phyloP scores from a whole-genome alignment of 2,888 invertebrate species.

The Drosophila pegasa region DNA sequence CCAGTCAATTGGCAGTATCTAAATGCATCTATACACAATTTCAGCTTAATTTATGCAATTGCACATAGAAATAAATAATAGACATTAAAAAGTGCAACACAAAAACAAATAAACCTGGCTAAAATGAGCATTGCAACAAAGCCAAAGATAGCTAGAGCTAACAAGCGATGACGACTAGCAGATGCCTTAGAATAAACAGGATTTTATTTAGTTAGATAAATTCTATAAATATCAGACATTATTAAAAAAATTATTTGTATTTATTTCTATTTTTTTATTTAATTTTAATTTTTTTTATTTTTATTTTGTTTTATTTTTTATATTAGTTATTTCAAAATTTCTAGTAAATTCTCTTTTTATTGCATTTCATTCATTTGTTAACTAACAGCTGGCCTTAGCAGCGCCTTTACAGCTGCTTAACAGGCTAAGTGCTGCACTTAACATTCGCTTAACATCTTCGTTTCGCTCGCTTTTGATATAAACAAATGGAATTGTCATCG shows the following conservation, averaged over 20 bases:
- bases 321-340: neutral
- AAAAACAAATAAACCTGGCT: constrained; percentile 22
- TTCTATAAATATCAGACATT: neutral
- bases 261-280: no score
- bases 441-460: constrained; percentile 19
- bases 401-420: constrained; percentile 12
- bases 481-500: constrained; percentile 69
- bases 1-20: constrained; percentile 39
- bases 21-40: constrained; percentile 35
- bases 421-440: constrained; percentile 13
- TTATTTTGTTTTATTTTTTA: neutral
- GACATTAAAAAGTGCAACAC: constrained; percentile 27
- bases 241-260: no score
- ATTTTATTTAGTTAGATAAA: neutral
- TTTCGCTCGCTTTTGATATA: constrained; percentile 55
- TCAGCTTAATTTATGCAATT: constrained; percentile 64
- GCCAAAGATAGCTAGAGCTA: constrained; percentile 5
- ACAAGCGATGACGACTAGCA: neutral
- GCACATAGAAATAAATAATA: constrained; percentile 47
- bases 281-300: no score
- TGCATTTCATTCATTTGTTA: neutral
- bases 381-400: constrained; percentile 11
- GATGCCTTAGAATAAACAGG: constrained; percentile 3
- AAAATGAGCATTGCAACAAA: constrained; percentile 45
- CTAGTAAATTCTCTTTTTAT: neutral